Conservation (phyloP, 1,140 invertebrate genomes). For the Procambarus clarkii region DNA sequence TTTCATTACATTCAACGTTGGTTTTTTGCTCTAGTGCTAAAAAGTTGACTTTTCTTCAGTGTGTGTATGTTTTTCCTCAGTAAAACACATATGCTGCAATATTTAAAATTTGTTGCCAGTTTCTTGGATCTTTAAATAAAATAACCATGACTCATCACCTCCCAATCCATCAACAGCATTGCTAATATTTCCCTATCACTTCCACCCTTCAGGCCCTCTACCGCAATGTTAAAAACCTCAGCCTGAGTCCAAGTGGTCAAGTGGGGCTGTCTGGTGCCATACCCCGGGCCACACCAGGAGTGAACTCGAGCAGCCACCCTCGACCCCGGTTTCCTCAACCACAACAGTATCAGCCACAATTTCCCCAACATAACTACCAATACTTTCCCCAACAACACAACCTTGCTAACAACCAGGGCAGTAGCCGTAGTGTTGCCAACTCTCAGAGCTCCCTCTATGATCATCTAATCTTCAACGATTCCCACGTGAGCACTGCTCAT, state of each 20-base stretch:
- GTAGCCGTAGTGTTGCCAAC: constrained; percentile 51
- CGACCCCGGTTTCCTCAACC: constrained; percentile 24
- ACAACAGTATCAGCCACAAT: constrained; percentile 15
- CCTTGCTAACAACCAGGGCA: constrained; percentile 40
- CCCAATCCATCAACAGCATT: background rate
- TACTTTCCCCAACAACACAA: constrained; percentile 44
- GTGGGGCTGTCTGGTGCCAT: constrained; percentile 18
- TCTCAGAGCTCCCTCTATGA: constrained; percentile 63
- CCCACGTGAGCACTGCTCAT: constrained; percentile 16
- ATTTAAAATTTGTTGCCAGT: no score
- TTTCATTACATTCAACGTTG: no score
- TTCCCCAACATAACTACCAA: constrained; percentile 47
- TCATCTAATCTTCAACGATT: constrained; percentile 49
- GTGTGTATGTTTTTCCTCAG: no score
- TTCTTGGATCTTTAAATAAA: no score
- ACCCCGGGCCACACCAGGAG: constrained; percentile 11
- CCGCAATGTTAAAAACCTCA: constrained; percentile 63
- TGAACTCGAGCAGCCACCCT: constrained; percentile 20
- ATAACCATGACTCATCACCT: background rate
- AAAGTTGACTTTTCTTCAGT: no score
- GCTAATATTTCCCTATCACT: background rate
- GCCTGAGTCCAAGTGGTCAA: constrained; percentile 48
- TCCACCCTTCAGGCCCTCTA: constrained; percentile 49
- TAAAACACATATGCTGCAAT: no score
- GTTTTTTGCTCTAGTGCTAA: no score